Evolutionary conservation across 2,888 invertebrate species (phyloP), one percentile per base, ranked within the genome.

Genomic region (Homarus gammarus): DNA sequence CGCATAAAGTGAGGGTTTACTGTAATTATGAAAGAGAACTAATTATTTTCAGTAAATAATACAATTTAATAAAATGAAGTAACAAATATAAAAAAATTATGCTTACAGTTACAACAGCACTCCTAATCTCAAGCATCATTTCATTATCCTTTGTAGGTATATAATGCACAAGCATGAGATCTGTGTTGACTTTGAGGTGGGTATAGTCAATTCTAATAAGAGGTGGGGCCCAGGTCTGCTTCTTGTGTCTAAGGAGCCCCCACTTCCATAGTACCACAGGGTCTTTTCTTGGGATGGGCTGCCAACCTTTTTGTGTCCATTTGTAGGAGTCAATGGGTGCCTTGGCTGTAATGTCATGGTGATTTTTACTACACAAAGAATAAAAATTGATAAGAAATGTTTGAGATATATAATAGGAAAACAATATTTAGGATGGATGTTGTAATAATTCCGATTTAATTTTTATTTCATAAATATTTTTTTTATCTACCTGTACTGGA

Each of bases 281-380:
- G n/a, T 70, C 81, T 70, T 79, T 87, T 31, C 86, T 49, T 27
- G 86, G 86, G n/a, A 87, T 87, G 22, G 86, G 79, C 56, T 79
- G 79, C 86, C 86, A 87, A 18, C 86, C 86, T 44, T 87, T 87
- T 31, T 87, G 86, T 18, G 86, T 87, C 86, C 86, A 87, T n/a
- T 81, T 79, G 81, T 79, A 81, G 12, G 72, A 64, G 31, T 87
- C 86, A 18, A 87, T 18, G 2, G 72, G 36, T 27, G 68, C 40
- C 40, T 81, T 87, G n/a, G 31, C 86, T 87, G 72, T 12, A 38
- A 56, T 33, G 6, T 22, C 12, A 12, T 22, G 5, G 10, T 44
- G 77, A 12, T n/a, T n/a, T n/a, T n/a, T n/a, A n/a, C n/a, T n/a
- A n/a, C n/a, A n/a, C n/a, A n/a, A n/a, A n/a, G n/a, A n/a, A n/a